These are phyloP conservation scores for Apis laboriosa DNA, from an alignment of 1,140 invertebrate species.

Conservation along the genomic window DNA sequence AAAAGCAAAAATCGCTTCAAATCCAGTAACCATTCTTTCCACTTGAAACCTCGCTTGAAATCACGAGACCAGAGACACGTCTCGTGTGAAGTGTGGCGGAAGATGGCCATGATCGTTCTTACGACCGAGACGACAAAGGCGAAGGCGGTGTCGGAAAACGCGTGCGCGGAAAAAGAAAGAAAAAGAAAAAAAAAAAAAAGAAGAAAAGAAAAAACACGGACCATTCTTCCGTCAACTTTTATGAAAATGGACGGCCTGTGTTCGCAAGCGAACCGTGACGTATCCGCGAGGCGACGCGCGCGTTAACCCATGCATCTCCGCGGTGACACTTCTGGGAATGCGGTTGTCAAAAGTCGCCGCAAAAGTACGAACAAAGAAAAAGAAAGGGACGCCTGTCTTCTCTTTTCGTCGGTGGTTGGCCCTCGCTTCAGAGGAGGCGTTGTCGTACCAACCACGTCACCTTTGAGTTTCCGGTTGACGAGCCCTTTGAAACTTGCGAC, in stretches of 20 bases:
- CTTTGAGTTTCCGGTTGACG: constrained; percentile 52
- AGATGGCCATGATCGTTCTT: too few species aligned
- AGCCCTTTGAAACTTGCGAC: neutral
- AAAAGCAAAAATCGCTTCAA: too few species aligned
- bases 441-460: constrained; percentile 41
- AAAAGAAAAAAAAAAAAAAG: too few species aligned
- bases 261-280: constrained; percentile 36
- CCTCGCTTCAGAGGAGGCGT: constrained; percentile 45
- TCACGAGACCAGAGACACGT: too few species aligned
- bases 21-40: too few species aligned
- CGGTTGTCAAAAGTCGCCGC: constrained; percentile 54
- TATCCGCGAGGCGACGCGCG: constrained; percentile 40
- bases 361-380: constrained; percentile 18
- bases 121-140: constrained; percentile 5
- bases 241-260: constrained; percentile 70
- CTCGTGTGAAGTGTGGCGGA: too few species aligned
- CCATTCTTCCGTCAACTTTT: constrained; percentile 48
- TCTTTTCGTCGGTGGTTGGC: constrained; percentile 13
- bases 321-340: constrained; percentile 20
- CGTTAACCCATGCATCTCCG: constrained; percentile 17
- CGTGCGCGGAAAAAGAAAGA: constrained; percentile 20
- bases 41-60: too few species aligned
- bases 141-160: constrained; percentile 3
- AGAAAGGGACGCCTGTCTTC: neutral
- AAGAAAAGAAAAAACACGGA: too few species aligned